Evolutionary conservation across 2,797 vertebrate genomes (phyloP).

Genomic region (Clamator glandarius): DNA sequence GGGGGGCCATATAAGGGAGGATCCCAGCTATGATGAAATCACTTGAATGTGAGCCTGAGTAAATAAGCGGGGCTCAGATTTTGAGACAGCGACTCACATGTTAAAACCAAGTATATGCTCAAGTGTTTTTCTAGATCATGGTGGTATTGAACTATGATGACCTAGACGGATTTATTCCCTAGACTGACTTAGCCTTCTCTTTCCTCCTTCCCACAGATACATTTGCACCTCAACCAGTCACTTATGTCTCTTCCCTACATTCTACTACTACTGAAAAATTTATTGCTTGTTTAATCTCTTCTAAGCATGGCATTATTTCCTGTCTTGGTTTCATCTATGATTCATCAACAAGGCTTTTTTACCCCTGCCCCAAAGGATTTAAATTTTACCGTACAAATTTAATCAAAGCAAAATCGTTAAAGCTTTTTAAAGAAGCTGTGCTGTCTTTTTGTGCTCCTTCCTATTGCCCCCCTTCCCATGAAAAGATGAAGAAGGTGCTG

Average conservation of each 20-base stretch:
- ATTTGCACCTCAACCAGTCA: neutral
- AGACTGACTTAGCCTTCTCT: neutral
- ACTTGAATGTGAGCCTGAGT: neutral
- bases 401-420: slow-evolving; percentile 36
- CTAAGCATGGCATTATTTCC: neutral
- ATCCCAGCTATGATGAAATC: neutral
- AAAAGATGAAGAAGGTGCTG: neutral
- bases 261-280: neutral
- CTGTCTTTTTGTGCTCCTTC: neutral
- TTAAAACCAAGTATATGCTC: neutral
- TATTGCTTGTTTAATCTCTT: neutral
- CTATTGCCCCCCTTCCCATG: neutral
- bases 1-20: neutral
- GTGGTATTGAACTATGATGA: neutral
- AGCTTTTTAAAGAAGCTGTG: slow-evolving; percentile 13
- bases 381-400: neutral
- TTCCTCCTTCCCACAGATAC: neutral
- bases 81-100: neutral
- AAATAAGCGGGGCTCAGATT: neutral
- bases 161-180: neutral
- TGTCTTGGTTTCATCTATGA: neutral
- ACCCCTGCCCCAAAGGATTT: neutral
- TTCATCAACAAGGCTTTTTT: slow-evolving; percentile 1
- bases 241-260: neutral
- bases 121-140: neutral